phyloP scores from a whole-genome alignment of 2,797 vertebrate genomes.

The Chloroceryle amazona region DNA sequence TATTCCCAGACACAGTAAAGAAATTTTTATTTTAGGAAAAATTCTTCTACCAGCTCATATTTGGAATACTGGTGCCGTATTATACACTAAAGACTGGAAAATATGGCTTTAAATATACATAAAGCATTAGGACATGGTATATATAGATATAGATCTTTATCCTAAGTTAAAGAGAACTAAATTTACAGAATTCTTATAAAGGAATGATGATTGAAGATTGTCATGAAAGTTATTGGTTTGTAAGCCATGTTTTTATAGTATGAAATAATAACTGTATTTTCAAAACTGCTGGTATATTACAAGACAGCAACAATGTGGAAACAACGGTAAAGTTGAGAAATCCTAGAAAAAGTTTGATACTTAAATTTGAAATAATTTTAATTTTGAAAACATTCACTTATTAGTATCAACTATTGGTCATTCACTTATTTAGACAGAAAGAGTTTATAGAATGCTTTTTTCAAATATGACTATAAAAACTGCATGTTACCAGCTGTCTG shows the following conservation, averaged over 20 bases:
- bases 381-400: conserved; percentile 31
- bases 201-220: conserved; percentile 54
- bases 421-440: background rate
- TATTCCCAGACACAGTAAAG: conserved; percentile 64
- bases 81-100: conserved; percentile 60
- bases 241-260: conserved; percentile 42
- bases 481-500: background rate
- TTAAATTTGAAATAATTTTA: conserved; percentile 27
- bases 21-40: conserved; percentile 46
- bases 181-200: conserved; percentile 67
- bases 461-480: conserved; percentile 36
- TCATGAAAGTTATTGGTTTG: conserved; percentile 52
- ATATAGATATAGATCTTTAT: background rate
- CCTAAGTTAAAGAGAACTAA: conserved; percentile 58
- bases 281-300: conserved; percentile 68
- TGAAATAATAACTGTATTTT: conserved; percentile 45
- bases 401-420: conserved; percentile 59
- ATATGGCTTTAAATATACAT: conserved; percentile 81
- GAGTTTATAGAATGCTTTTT: conserved; percentile 42
- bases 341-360: conserved; percentile 55
- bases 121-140: conserved; percentile 33
- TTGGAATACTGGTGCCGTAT: conserved; percentile 54
- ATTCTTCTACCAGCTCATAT: conserved; percentile 43
- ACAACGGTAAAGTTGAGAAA: conserved; percentile 45
- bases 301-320: conserved; percentile 59